A percentile compares a stretch with the other conserved stretches of the same genome.
phyloP scores from a whole-genome alignment of 2,888 invertebrate genomes.

The Xanthia icteritia region DNA sequence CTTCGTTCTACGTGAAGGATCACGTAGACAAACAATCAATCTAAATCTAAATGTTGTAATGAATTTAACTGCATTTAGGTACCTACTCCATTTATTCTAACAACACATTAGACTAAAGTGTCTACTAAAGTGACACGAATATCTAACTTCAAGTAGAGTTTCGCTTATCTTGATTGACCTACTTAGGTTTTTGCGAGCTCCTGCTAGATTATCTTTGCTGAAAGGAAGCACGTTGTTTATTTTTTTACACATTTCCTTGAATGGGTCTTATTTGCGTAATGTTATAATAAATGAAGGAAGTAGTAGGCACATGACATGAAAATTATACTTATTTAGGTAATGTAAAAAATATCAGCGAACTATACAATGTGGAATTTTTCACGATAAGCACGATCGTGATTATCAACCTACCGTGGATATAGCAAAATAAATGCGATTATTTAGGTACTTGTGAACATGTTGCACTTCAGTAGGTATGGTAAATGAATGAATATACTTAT shows the following conservation, averaged over 20 bases:
- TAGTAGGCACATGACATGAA: background rate
- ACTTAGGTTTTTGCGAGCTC: background rate
- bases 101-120: background rate
- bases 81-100: background rate
- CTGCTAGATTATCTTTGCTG: background rate
- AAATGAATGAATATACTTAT: background rate
- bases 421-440: slow-evolving; percentile 5
- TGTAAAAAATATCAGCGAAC: background rate
- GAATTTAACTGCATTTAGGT: background rate
- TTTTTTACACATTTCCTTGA: background rate
- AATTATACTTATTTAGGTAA: background rate
- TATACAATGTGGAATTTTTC: background rate
- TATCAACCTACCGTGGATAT: background rate
- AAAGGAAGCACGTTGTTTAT: background rate
- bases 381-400: background rate
- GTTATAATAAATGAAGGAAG: background rate
- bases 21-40: background rate
- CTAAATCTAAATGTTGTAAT: background rate
- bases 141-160: background rate
- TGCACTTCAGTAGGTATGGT: background rate
- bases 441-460: background rate
- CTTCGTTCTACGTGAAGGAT: background rate
- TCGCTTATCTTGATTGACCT: background rate
- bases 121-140: background rate
- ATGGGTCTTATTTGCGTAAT: background rate